phyloP scores from a whole-genome alignment of 2,797 vertebrate genomes.

The Anguilla megastoma region DNA sequence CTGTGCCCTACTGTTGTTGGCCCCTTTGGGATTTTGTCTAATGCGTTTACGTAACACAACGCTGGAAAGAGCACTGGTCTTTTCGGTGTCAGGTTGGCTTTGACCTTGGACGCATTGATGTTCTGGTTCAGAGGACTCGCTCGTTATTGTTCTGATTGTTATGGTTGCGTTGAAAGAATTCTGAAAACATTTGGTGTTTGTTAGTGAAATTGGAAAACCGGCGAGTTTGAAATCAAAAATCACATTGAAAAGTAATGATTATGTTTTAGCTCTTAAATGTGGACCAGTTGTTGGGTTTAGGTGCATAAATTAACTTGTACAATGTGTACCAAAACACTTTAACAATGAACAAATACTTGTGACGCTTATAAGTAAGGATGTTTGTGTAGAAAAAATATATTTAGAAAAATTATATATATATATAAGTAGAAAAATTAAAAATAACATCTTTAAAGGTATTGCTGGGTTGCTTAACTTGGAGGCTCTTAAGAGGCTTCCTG shows the following conservation, averaged over 20 bases:
- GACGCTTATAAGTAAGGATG: not conserved
- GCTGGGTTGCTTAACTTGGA: not conserved
- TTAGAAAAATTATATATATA: too few relatives aligned
- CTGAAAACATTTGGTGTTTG: not conserved
- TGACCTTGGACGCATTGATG: not conserved
- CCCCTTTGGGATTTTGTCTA: not conserved
- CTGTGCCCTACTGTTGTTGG: not conserved
- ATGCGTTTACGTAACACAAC: not conserved
- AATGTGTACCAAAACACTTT: not conserved
- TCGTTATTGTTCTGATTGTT: not conserved
- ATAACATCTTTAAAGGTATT: not conserved
- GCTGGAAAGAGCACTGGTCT: not conserved
- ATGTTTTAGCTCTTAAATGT: not conserved
- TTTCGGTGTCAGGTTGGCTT: not conserved
- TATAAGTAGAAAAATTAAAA: not conserved
- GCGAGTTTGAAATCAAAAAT: not conserved
- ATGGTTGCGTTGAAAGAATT: not conserved
- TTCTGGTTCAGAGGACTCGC: not conserved
- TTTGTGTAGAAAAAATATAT: not conserved
- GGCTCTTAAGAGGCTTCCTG: not conserved
- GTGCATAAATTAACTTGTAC: not conserved
- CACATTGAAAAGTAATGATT: not conserved
- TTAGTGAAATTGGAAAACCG: not conserved
- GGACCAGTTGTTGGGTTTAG: not conserved
- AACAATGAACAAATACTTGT: not conserved